Conservation (phyloP, 2,113 vertebrate species). For the Platichthys flesus region DNA sequence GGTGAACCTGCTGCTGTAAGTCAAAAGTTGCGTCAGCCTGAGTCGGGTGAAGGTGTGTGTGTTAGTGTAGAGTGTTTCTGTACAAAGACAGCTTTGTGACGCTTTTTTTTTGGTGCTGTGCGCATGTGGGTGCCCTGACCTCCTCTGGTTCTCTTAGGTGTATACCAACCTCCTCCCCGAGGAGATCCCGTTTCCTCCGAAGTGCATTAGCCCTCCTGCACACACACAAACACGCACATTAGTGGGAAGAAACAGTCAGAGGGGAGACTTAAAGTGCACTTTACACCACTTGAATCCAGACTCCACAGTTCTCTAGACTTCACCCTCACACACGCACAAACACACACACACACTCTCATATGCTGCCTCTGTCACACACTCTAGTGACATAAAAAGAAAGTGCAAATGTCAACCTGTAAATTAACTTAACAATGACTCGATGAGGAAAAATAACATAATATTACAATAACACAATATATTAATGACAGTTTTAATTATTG, state of each 20-base stretch:
- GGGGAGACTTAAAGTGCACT: constrained; percentile 78
- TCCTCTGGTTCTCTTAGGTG: constrained; percentile 85
- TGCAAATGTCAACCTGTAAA: not conserved
- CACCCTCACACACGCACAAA: constrained; percentile 29
- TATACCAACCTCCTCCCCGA: constrained; percentile 96
- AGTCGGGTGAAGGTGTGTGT: constrained; percentile 59
- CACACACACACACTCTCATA: constrained; percentile 23
- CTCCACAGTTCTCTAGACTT: constrained; percentile 35
- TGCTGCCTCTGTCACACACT: constrained; percentile 34
- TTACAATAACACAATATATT: not conserved
- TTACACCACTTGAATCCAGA: constrained; percentile 73
- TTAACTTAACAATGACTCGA: not conserved
- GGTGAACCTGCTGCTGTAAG: constrained; percentile 35
- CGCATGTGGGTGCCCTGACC: constrained; percentile 79
- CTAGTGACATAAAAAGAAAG: constrained; percentile 29
- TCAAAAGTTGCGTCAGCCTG: constrained; percentile 53
- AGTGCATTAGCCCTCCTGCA: constrained; percentile 92
- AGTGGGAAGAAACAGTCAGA: constrained; percentile 72
- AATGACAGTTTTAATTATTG: no score
- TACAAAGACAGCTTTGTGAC: constrained; percentile 80
- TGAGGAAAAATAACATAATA: not conserved
- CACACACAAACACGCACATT: constrained; percentile 79
- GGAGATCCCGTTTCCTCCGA: constrained; percentile 96
- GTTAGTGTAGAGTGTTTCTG: constrained; percentile 47
- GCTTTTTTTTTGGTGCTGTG: constrained; percentile 68